Conservation (phyloP, 2,888 invertebrate species). For the Gisinianus flammeolus region DNA sequence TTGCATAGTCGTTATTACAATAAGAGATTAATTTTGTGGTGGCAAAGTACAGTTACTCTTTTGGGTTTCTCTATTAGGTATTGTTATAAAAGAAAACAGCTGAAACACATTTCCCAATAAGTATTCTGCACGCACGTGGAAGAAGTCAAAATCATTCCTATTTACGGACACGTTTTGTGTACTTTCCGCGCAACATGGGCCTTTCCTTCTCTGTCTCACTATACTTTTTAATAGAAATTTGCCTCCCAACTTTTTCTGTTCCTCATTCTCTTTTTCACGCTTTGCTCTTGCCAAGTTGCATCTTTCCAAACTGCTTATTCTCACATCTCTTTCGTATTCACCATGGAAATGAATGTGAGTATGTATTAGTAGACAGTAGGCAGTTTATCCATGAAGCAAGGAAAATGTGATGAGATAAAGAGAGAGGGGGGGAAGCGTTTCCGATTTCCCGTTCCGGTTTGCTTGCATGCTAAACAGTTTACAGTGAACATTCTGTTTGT, state of each 20-base stretch:
- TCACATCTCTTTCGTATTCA: not conserved
- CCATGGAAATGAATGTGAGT: not conserved
- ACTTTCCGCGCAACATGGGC: not conserved
- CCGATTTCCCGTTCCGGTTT: conserved; percentile 5
- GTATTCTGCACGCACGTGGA: not conserved
- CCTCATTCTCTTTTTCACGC: not conserved
- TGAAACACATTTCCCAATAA: not conserved
- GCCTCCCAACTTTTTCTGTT: not conserved
- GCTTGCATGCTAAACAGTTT: not conserved
- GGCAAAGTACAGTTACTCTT: too few relatives aligned
- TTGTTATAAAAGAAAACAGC: too few relatives aligned
- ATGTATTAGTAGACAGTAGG: not conserved
- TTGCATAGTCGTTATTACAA: too few relatives aligned
- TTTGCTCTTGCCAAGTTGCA: not conserved
- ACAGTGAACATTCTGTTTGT: not conserved
- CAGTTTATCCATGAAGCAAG: conserved; percentile 4
- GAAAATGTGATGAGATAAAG: conserved; percentile 6
- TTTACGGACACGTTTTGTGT: not conserved
- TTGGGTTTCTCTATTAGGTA: too few relatives aligned
- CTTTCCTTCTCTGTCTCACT: not conserved
- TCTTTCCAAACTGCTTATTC: too few relatives aligned
- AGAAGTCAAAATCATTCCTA: not conserved
- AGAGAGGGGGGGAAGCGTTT: not conserved
- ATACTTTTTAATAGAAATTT: not conserved
- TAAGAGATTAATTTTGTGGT: too few relatives aligned